Percentiles rank a stretch among this genome's conserved stretches.
These are phyloP conservation scores for Microchirus variegatus DNA, from an alignment of 2,797 vertebrate species.

Conservation along the genomic window DNA sequence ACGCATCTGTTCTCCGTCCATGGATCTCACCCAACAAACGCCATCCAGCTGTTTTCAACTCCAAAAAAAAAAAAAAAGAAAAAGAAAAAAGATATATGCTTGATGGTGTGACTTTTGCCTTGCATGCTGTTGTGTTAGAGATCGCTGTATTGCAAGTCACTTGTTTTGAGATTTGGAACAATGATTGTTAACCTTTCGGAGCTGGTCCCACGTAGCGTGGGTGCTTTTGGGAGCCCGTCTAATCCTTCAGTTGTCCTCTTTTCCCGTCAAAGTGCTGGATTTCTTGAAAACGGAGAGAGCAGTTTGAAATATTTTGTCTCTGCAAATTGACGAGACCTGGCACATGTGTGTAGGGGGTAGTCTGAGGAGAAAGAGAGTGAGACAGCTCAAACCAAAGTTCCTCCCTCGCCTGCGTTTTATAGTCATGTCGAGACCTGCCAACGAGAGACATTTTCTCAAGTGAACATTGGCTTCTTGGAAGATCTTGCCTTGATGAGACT, in stretches of 20 bases:
- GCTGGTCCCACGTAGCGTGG: slow-evolving; percentile 76
- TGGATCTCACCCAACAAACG: slow-evolving; percentile 85
- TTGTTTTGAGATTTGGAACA: slow-evolving; percentile 82
- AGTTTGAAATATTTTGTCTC: slow-evolving; percentile 90
- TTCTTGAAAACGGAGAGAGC: slow-evolving; percentile 95
- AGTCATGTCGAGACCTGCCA: slow-evolving; percentile 99
- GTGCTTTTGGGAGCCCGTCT: slow-evolving; percentile 73
- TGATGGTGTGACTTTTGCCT: slow-evolving; percentile 85
- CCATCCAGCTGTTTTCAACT: slow-evolving; percentile 92
- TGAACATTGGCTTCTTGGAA: slow-evolving; percentile 92
- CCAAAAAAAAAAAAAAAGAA: slow-evolving; percentile 52
- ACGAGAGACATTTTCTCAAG: slow-evolving; percentile 94
- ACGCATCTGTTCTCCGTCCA: slow-evolving; percentile 93
- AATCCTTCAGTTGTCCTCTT: slow-evolving; percentile 67
- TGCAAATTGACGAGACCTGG: slow-evolving; percentile 99
- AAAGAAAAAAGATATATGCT: slow-evolving; percentile 54
- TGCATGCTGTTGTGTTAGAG: slow-evolving; percentile 92
- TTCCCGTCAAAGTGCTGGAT: slow-evolving; percentile 78
- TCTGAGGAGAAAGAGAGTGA: slow-evolving; percentile 86
- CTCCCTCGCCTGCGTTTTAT: slow-evolving; percentile 96
- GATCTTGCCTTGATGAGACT: slow-evolving; percentile 94
- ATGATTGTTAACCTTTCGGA: slow-evolving; percentile 67
- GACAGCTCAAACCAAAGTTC: slow-evolving; percentile 86
- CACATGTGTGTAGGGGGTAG: slow-evolving; percentile 89
- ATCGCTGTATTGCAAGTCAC: slow-evolving; percentile 85